These are phyloP conservation scores for Eulemur macaco DNA, from an alignment of 2,113 vertebrate genomes.

Conservation along the genomic window DNA sequence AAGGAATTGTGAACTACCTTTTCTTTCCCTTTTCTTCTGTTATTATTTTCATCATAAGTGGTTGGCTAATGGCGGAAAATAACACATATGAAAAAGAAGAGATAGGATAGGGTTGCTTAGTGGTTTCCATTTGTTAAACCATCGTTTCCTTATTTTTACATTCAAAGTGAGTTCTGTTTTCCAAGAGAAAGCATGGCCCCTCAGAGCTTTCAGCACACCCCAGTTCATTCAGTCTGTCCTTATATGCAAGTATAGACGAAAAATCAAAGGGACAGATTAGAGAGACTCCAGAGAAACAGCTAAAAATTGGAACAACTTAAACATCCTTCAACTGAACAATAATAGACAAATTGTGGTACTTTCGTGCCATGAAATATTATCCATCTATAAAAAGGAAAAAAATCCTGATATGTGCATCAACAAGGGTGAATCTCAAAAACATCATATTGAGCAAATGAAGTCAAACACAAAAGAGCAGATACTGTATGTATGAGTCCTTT, in stretches of 20 bases:
- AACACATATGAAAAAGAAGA: background rate
- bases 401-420: background rate
- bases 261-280: background rate
- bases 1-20: background rate
- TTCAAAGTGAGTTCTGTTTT: background rate
- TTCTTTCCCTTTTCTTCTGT: background rate
- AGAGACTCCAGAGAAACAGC: background rate
- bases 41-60: background rate
- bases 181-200: background rate
- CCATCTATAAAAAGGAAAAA: background rate
- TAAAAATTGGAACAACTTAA: background rate
- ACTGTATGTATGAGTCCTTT: background rate
- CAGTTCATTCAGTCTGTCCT: background rate
- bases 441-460: background rate
- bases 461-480: background rate
- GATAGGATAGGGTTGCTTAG: background rate
- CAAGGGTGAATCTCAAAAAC: background rate
- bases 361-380: background rate
- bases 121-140: background rate
- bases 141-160: background rate
- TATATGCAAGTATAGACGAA: background rate
- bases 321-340: background rate
- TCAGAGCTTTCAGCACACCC: background rate
- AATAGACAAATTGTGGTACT: background rate
- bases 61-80: background rate